Evolutionary conservation across 1,140 invertebrate species (phyloP), one percentile per base, ranked within the genome.

Genomic region (Neodiprion virginianus): DNA sequence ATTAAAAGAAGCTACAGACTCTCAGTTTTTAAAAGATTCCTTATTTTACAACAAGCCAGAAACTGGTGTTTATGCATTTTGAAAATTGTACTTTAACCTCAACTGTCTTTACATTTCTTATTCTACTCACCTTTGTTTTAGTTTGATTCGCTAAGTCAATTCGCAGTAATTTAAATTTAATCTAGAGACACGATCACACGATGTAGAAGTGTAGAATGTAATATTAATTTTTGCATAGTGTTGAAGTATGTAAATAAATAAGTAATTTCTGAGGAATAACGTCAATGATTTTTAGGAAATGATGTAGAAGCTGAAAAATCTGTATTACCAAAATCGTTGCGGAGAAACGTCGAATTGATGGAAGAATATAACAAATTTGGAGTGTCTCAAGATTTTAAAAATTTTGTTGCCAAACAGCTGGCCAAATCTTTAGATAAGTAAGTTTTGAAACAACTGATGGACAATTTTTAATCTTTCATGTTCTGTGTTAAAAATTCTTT

Each of bases 351-450:
- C 53, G 53, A 61, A 17, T 61, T 61, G 11, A 17, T 11, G 53
- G 66, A 84, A 10, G 17, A 75, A 14, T 84, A 80, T 73, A 48
- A 75, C 10, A 83, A 77, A 72, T 79, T 82, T 78, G 80, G 79
- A 72, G 77, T 83, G 8, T 77, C 77, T 1, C 12, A 76, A 47
- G 66, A 74, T 12, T 85, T 81, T 53, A 79, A 81, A 67, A 72
- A 75, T 73, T 84, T 76, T 78, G 78, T 85, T 14, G 83, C 82
- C 5, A 82, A 79, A 69, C 82, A 85, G 65, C 72, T 85, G 10
- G 69, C 76, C 17, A 78, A 79, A 74, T 71, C 78, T 23, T 74
- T 85, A 23, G 83, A 85, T 9, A 77, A 70, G 84, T 85, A 78
- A 40, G 75, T 79, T 70, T 69, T 40, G 10, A 69, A 68, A 53